A percentile compares a stretch with the other conserved stretches of the same genome.
Evolutionary conservation across 2,797 vertebrate genomes (phyloP).

Genomic region (Sebastes nivosus): DNA sequence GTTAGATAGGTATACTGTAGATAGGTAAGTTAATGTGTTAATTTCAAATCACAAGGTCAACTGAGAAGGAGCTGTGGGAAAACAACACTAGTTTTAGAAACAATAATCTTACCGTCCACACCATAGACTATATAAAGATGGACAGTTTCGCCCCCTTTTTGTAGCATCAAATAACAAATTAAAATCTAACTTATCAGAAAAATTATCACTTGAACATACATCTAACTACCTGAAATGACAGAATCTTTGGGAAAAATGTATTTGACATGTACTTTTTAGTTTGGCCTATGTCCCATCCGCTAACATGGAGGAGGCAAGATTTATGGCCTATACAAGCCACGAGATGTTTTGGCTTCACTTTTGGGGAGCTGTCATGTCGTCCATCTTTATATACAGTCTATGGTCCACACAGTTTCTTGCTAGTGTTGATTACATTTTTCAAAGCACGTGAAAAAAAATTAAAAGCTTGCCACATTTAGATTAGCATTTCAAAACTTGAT

Average conservation of each 20-base stretch:
- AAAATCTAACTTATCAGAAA: neutral
- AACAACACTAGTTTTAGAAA: neutral
- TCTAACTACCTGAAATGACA: neutral
- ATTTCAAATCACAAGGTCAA: slow-evolving; percentile 23
- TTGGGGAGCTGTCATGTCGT: neutral
- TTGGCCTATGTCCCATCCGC: neutral
- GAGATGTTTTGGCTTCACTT: neutral
- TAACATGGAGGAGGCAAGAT: neutral
- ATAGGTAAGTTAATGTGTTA: neutral
- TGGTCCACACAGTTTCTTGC: neutral
- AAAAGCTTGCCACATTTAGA: slow-evolving; percentile 7
- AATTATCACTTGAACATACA: neutral
- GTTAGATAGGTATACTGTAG: neutral
- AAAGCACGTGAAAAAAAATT: neutral
- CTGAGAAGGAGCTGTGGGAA: neutral
- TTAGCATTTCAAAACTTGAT: slow-evolving; percentile 15
- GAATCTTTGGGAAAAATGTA: neutral
- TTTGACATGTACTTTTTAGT: neutral
- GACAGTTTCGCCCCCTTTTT: neutral
- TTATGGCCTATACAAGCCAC: neutral
- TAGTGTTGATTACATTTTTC: neutral
- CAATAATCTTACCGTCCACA: neutral
- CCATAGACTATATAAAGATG: neutral
- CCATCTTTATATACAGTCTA: neutral
- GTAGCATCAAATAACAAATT: neutral